Evolutionary conservation across 2,888 invertebrate species (phyloP), one percentile per base, ranked within the genome.

Genomic region (Pammene fasciana): DNA sequence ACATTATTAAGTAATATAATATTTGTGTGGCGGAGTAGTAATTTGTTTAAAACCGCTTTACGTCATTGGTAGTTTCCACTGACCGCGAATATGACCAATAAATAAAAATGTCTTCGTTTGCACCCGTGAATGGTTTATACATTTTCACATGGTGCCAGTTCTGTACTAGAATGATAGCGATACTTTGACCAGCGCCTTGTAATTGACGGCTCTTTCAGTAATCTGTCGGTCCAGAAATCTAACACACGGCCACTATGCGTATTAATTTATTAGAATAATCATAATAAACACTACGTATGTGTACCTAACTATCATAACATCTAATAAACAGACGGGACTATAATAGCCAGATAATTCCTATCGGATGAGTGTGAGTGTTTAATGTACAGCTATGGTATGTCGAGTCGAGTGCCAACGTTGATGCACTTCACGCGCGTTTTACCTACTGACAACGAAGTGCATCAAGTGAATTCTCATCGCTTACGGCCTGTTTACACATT

Each of bases 381-480:
- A 67, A 61, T 67, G 67, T 62, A 18, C 65, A 43, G 64, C 67
- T 50, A 61, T 61, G 61, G 45, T 46, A 16, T n/a, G 61, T 62
- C 43, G 68, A 68, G 61, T 62, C 43, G 68, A 68, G 68, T 68
- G 64, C 57, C 62, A 68, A 64, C 64, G 64, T 68, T 57, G 62
- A 62, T 68, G 68, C 62, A 68, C 62, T 68, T 50, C 56, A 62
- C 48, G 68, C 68, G 62, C 64, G 68, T 68, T 68, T 68, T 64
- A n/a, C n/a, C n/a, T n/a, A 56, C 55, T 41, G 50, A 67, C 67
- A 57, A 64, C 56, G 43, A 38, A 38, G 38, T 38, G 9, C 38
- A 9, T 36, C 36, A 36, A 36, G 57, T 34, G 26, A 13, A 54
- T 54, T 54, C 54, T 34, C 54, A 54, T 54, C 54, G 34, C 34